Evolutionary conservation across 2,113 vertebrate genomes (phyloP).

Genomic region (Ptychochromis oligacanthus): DNA sequence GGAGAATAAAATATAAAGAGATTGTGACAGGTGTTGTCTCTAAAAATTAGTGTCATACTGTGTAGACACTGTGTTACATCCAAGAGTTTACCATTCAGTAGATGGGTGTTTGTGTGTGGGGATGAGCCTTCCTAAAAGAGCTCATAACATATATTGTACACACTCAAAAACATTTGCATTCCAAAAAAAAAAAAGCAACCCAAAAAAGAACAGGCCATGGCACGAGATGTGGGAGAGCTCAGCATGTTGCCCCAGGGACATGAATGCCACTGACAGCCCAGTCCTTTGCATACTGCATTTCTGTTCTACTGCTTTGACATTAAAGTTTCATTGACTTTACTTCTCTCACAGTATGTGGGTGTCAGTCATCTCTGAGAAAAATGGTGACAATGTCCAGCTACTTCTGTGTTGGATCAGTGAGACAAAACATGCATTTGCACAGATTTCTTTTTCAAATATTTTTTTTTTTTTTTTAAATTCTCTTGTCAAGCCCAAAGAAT

Average conservation of each 20-base stretch:
- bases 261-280: conserved; percentile 18
- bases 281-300: conserved; percentile 21
- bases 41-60: not conserved
- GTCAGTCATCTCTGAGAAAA: conserved; percentile 12
- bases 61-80: not conserved
- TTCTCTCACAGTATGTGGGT: not conserved
- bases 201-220: not conserved
- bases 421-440: not conserved
- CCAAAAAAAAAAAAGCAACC: not conserved
- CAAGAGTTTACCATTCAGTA: not conserved
- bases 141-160: not conserved
- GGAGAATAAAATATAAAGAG: conserved; percentile 12
- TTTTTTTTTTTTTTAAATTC: not conserved
- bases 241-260: conserved; percentile 6
- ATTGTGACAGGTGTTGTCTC: conserved; percentile 29
- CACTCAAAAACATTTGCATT: not conserved
- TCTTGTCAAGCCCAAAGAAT: not conserved
- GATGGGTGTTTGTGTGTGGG: not conserved
- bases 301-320: conserved; percentile 28
- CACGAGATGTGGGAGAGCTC: not conserved
- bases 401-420: conserved; percentile 2
- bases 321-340: conserved; percentile 28
- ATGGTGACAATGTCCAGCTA: not conserved
- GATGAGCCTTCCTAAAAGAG: not conserved
- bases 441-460: not conserved